A percentile compares a stretch with the other conserved stretches of the same genome.
Conservation (phyloP, 1,140 invertebrate species). For the Scaptodrosophila lebanonensis region DNA sequence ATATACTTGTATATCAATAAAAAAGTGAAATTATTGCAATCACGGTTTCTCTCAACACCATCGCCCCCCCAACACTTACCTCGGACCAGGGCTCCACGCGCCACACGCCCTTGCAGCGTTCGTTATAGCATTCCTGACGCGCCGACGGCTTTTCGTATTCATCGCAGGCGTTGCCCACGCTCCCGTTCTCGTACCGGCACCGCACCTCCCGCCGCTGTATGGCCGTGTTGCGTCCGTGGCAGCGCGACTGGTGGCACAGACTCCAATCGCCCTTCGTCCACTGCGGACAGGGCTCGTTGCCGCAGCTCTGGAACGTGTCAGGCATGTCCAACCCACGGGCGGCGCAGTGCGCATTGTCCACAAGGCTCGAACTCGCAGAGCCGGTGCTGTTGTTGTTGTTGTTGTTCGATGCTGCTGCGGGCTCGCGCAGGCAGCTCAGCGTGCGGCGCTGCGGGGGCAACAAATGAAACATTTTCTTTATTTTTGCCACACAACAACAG, state of each 20-base stretch:
- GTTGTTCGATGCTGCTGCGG: constrained; percentile 53
- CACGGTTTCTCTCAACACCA: too few species aligned
- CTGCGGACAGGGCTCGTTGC: constrained; percentile 83
- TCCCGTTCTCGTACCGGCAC: constrained; percentile 84
- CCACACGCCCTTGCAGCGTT: constrained; percentile 90
- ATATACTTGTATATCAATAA: too few species aligned
- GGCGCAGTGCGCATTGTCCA: constrained; percentile 84
- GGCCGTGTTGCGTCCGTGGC: constrained; percentile 88
- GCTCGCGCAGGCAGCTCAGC: constrained; percentile 44
- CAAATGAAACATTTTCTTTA: constrained; percentile 8
- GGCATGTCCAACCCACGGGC: constrained; percentile 83
- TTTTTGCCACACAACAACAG: constrained; percentile 35
- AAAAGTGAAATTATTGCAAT: too few species aligned
- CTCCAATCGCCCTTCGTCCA: constrained; percentile 87
- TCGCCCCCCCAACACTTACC: too few species aligned
- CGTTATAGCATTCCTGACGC: constrained; percentile 86
- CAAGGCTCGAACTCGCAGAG: constrained; percentile 15
- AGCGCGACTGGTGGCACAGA: constrained; percentile 83
- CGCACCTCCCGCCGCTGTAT: constrained; percentile 85
- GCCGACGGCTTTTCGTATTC: constrained; percentile 83
- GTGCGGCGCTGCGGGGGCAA: constrained; percentile 45
- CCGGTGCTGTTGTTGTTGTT: not conserved
- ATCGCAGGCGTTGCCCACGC: constrained; percentile 82
- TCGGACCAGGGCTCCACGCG: constrained; percentile 91
- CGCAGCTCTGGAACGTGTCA: constrained; percentile 83